Percentiles rank a stretch among this genome's conserved stretches.
Evolutionary conservation across 1,140 invertebrate genomes (phyloP).

Genomic region (Hycleus cichorii): DNA sequence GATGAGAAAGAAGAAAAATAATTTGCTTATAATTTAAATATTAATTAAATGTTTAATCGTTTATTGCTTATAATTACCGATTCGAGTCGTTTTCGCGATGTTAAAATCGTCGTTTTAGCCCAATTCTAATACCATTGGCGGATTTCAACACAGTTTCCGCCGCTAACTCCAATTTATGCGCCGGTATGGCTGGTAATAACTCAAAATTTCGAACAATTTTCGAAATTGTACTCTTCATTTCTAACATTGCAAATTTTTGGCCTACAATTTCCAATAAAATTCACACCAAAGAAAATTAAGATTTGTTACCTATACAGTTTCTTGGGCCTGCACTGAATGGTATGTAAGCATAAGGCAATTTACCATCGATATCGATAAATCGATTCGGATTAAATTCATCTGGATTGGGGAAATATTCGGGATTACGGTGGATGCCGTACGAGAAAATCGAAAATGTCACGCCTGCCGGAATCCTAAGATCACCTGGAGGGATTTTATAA

Average conservation of each 20-base stretch:
- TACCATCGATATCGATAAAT: slow-evolving; percentile 44
- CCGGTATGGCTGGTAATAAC: neutral
- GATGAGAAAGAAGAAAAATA: neutral
- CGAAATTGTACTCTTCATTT: slow-evolving; percentile 23
- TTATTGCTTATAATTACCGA: too few relatives aligned
- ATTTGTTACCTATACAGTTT: slow-evolving; percentile 47
- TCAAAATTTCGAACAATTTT: slow-evolving; percentile 21
- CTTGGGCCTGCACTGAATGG: slow-evolving; percentile 52
- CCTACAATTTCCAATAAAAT: slow-evolving; percentile 17
- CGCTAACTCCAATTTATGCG: neutral
- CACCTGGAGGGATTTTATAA: neutral
- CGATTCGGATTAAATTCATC: slow-evolving; percentile 62
- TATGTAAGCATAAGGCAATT: slow-evolving; percentile 44
- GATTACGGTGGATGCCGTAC: slow-evolving; percentile 53
- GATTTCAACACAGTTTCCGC: slow-evolving; percentile 6
- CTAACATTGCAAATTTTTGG: slow-evolving; percentile 28
- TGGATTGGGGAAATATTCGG: slow-evolving; percentile 53
- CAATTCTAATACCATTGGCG: neutral
- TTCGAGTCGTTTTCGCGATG: too few relatives aligned
- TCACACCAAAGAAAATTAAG: too few relatives aligned
- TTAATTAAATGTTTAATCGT: too few relatives aligned
- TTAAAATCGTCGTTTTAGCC: too few relatives aligned
- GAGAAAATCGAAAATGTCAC: slow-evolving; percentile 16
- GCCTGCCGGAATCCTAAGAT: neutral
- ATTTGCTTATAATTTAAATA: too few relatives aligned